These are phyloP conservation scores for Toxotes jaculatrix DNA, from an alignment of 2,113 vertebrate genomes.

Conservation along the genomic window DNA sequence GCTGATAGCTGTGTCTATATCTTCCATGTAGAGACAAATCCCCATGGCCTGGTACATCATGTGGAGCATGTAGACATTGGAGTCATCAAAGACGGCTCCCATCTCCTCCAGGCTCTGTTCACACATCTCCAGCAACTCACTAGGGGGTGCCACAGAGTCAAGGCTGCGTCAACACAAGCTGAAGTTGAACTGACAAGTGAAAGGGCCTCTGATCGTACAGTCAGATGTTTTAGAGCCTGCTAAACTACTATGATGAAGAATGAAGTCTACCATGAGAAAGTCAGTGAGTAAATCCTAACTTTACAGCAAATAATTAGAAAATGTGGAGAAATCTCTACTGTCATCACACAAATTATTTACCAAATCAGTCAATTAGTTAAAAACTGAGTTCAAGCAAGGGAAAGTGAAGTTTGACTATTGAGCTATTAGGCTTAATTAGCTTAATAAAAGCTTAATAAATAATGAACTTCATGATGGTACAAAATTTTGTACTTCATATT, in stretches of 20 bases:
- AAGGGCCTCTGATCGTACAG: not conserved
- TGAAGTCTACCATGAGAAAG: not conserved
- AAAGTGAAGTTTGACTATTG: not conserved
- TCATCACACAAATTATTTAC: not conserved
- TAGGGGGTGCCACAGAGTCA: constrained; percentile 89
- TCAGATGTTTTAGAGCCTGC: not conserved
- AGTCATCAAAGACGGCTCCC: constrained; percentile 90
- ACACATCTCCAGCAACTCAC: constrained; percentile 95
- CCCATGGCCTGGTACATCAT: constrained; percentile 99
- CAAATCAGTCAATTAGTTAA: not conserved
- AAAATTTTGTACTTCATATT: not conserved
- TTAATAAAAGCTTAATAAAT: too few relatives aligned
- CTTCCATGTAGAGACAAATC: constrained; percentile 91
- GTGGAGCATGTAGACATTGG: constrained; percentile 96
- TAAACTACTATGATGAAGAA: not conserved
- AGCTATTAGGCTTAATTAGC: too few relatives aligned
- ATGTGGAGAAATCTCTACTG: not conserved
- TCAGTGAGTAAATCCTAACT: not conserved
- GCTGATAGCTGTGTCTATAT: constrained; percentile 88
- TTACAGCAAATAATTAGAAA: not conserved
- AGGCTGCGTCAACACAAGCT: constrained; percentile 77
- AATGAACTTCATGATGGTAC: too few relatives aligned
- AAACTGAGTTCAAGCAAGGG: not conserved
- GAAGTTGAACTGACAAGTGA: not conserved
- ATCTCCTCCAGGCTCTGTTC: constrained; percentile 95